Conservation (phyloP, 2,113 vertebrate species). For the Bolborhynchus lineola region DNA sequence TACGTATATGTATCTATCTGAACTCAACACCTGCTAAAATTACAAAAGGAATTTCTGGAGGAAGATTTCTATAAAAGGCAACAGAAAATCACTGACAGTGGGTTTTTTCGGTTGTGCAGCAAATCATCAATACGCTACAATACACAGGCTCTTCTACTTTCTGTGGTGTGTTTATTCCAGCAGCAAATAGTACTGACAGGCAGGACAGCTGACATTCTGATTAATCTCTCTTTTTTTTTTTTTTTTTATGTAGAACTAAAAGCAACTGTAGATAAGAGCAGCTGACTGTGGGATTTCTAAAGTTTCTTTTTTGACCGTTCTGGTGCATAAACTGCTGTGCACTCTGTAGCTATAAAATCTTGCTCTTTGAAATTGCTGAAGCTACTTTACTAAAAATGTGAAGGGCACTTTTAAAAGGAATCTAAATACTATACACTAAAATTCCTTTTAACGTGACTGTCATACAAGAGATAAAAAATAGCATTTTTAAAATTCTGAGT, state of each 20-base stretch:
- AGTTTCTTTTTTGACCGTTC: not conserved
- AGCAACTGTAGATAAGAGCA: not conserved
- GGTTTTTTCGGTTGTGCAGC: not conserved
- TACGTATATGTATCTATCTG: not conserved
- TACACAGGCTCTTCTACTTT: not conserved
- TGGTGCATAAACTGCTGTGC: not conserved
- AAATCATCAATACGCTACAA: not conserved
- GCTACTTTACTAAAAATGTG: not conserved
- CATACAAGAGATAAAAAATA: not conserved
- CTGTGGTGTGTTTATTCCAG: not conserved
- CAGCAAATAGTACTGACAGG: not conserved
- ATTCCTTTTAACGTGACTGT: not conserved
- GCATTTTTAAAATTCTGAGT: not conserved
- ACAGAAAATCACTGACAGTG: not conserved
- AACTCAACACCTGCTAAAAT: not conserved
- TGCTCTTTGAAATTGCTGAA: not conserved
- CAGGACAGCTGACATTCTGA: constrained; percentile 1
- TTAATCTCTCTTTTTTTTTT: too few relatives aligned
- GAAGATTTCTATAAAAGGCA: not conserved
- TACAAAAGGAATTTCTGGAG: not conserved
- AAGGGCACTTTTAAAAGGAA: not conserved
- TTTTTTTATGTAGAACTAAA: constrained; percentile 16
- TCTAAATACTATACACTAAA: not conserved
- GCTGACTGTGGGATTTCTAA: not conserved
- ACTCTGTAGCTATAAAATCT: not conserved